These are phyloP conservation scores for Nomada goodeniana DNA, from an alignment of 2,888 invertebrate species.

Conservation along the genomic window DNA sequence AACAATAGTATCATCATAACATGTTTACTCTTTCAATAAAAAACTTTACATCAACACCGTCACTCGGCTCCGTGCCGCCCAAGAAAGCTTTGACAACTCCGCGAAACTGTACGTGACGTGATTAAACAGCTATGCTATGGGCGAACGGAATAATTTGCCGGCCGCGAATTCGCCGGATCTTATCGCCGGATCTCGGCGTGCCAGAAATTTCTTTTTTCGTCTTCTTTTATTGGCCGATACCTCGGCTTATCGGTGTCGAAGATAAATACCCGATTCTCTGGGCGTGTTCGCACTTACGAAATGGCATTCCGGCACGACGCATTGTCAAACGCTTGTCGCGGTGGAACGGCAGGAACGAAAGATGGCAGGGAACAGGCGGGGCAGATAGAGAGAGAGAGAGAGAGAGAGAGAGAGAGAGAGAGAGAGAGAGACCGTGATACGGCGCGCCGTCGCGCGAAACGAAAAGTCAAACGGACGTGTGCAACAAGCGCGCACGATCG, in stretches of 20 bases:
- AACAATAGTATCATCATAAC: too few relatives aligned
- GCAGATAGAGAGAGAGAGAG: background rate
- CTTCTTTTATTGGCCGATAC: slow-evolving; percentile 3
- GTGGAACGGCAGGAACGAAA: background rate
- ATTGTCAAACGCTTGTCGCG: slow-evolving; percentile 46
- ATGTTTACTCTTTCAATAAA: too few relatives aligned
- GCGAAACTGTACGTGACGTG: background rate
- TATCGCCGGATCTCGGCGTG: slow-evolving; percentile 17
- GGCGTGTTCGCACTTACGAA: slow-evolving; percentile 61
- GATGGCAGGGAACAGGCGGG: background rate
- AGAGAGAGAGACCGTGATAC: background rate
- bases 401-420: too few relatives aligned
- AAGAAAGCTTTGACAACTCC: too few relatives aligned
- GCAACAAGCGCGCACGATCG: slow-evolving; percentile 58
- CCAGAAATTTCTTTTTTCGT: background rate
- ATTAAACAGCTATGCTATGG: background rate
- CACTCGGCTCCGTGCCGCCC: too few relatives aligned
- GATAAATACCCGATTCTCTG: slow-evolving; percentile 40
- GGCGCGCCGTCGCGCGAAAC: slow-evolving; percentile 6
- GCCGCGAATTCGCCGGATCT: slow-evolving; percentile 9
- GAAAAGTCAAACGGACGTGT: slow-evolving; percentile 58
- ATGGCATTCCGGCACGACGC: slow-evolving; percentile 60
- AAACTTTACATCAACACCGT: too few relatives aligned
- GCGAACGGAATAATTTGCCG: slow-evolving; percentile 35
- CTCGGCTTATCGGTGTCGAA: slow-evolving; percentile 22